Percentiles rank a stretch among this genome's conserved stretches.
Evolutionary conservation across 2,888 invertebrate species (phyloP).

Genomic region (Augochlorella aurata): DNA sequence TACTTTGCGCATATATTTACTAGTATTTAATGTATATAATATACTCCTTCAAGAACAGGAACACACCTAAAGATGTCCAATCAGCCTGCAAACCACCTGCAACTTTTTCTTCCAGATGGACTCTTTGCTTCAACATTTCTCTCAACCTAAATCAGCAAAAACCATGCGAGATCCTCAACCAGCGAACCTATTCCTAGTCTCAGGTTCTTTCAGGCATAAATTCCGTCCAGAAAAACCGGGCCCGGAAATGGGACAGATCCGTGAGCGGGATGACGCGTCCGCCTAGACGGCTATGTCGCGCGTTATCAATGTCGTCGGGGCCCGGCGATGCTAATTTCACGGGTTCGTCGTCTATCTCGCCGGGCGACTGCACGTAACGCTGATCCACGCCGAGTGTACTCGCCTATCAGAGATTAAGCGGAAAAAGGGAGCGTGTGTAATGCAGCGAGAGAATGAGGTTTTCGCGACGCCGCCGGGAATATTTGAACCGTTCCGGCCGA

Average conservation of each 20-base stretch:
- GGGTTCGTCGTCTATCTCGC: background rate
- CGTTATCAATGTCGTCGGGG: background rate
- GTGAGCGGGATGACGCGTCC: background rate
- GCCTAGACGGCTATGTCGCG: background rate
- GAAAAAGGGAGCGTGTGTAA: background rate
- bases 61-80: no score
- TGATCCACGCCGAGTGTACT: background rate
- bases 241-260: background rate
- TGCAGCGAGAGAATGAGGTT: conserved; percentile 1
- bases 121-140: no score
- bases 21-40: background rate
- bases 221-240: background rate
- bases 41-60: background rate
- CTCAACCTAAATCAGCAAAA: no score
- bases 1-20: background rate
- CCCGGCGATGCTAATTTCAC: background rate
- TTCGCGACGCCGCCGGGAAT: background rate
- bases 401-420: background rate
- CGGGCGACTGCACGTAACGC: background rate
- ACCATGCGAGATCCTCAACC: background rate
- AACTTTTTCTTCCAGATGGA: no score
- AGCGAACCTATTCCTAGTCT: no score
- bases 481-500: background rate
- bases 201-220: no score
- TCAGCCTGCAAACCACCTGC: no score